A percentile compares a stretch with the other conserved stretches of the same genome.
These are phyloP conservation scores for Agrochola lychnidis DNA, from an alignment of 2,888 invertebrate species.

Conservation along the genomic window DNA sequence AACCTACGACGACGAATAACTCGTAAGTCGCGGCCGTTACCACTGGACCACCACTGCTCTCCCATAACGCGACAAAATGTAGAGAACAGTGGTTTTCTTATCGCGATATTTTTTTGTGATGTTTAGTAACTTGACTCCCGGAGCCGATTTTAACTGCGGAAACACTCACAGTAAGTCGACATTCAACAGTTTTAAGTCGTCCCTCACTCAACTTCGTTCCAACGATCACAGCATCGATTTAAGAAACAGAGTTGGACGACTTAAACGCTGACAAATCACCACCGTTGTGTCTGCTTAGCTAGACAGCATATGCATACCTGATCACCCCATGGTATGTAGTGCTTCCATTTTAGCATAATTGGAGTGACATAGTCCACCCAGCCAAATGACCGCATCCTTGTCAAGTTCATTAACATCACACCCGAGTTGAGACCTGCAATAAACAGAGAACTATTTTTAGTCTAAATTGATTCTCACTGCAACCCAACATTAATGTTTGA, in stretches of 20 bases:
- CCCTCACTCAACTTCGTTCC: background rate
- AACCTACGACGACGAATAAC: no score
- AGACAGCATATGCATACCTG: conserved; percentile 91
- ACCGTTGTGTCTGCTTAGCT: background rate
- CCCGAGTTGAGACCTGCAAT: conserved; percentile 97
- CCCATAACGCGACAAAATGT: background rate
- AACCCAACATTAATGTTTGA: no score
- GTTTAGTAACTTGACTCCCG: background rate
- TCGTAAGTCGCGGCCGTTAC: no score
- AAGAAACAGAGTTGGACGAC: no score
- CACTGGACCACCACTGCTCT: no score
- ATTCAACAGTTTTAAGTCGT: background rate
- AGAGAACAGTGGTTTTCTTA: background rate
- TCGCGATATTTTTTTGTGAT: background rate
- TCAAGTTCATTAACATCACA: conserved; percentile 99
- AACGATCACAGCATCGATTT: background rate
- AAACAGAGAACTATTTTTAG: conserved; percentile 24
- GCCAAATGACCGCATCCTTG: conserved; percentile 95
- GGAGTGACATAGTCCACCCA: conserved; percentile 96
- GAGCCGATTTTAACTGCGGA: background rate
- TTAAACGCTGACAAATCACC: background rate
- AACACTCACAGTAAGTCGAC: background rate
- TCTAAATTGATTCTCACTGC: background rate
- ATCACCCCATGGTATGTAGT: conserved; percentile 98
- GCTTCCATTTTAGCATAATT: conserved; percentile 95